Base-by-base conservation (phyloP, 1,140 invertebrate species). In the Calephelis nemesis region DNA sequence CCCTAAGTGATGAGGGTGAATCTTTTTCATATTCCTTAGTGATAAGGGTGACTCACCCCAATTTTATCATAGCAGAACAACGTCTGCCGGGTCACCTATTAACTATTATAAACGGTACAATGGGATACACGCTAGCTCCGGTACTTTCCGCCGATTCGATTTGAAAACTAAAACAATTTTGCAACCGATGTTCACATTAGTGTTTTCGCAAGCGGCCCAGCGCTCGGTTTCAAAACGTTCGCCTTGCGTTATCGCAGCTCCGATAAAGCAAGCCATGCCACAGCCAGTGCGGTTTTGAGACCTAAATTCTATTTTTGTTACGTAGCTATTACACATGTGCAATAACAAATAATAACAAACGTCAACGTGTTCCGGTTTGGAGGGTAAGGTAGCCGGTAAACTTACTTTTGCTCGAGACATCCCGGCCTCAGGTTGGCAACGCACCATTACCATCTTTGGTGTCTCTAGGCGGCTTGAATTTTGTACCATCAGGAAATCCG, bases 111-210 rank as follows among this genome's bases (percentile, higher is more conserved):
- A 58, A 6, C 30, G 54, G 30, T 12, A 60, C 54, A 60, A 60
- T 60, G 30, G 54, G 54, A 60, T 39, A 60, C 11, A 60, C 1
- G 30, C 12, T 45, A 65, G 52, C 30, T 66, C 66, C 70, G 58
- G 72, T 79, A 58, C 54, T 39, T 81, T 60, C 54, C 75, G 75
- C 71, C 81, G 80, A 80, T 83, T 90, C 84, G 81, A 88, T 90
- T 87, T 87, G 83, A 88, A 90, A 91, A 88, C 83, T 91, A 90
- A 90, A 89, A 89, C 87, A 89, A 91, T 91, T 91, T 91, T 85
- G 89, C 89, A 90, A 91, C 81, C 85, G 85, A 90, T 90, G 87
- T 85, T 89, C 87, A 90, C 86, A 90, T 91, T 91, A 88, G 85
- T 77, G 82, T 91, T 91, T 90, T 90, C 88, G 87, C 89, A 90